Base-by-base conservation (phyloP, 2,888 invertebrate genomes). In the Tetrapedia diversipes region DNA sequence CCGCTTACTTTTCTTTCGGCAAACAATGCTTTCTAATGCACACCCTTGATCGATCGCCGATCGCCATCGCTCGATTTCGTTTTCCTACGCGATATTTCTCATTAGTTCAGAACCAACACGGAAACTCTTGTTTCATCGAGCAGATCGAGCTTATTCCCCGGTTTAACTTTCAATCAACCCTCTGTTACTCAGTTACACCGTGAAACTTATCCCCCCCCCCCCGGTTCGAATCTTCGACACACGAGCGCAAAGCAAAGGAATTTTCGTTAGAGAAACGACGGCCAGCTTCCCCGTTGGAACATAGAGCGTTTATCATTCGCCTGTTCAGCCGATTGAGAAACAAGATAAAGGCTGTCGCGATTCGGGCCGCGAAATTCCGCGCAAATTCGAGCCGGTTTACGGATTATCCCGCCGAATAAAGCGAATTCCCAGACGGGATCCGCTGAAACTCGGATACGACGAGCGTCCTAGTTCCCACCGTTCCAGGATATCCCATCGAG, bases 351-450 rank as follows among this genome's bases (percentile, higher is more conserved):
- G 37, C 41, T 43, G 53, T 53, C 49, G 47, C 65, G 37, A 37
- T 29, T 63, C 53, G 45, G 45, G 32, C 43, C n/a, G 54, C 49
- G 49, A 51, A 68, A 73, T 69, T 57, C 63, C 34, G 27, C 4
- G 47, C 37, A 67, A 67, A 64, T 64, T 68, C 51, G 19, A 54
- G 64, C 43, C 59, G 57, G 59, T 63, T 59, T 59, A 47, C 39
- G 67, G 63, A 67, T 73, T 73, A 77, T 70, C 53, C 59, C 19
- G 37, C 29, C 32, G 67, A 51, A 45, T 59, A 49, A 59, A 67
- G 57, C 39, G 67, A 76, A 76, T 72, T 67, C 45, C 65, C 51
- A 39, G 37, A 61, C 57, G 43, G 11, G 65, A 73, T 73, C 57
- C 67, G 32, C 57, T 53, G 16, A 54, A 70, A 53, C 64, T 64